Evolutionary conservation across 1,140 invertebrate species (phyloP), one percentile per base, ranked within the genome.

Genomic region (Lasioglossum albipes): DNA sequence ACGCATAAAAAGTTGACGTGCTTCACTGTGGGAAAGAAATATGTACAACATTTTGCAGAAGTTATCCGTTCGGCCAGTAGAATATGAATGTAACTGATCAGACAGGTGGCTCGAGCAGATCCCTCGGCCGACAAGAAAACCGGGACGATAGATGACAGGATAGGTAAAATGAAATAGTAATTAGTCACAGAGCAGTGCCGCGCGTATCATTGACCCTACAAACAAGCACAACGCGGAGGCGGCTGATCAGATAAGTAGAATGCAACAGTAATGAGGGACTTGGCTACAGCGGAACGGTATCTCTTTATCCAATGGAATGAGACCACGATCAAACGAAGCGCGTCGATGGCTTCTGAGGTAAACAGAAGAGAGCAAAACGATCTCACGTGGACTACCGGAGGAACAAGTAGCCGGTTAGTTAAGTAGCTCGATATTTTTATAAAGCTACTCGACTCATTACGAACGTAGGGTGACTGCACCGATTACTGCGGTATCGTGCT

Each of bases 181-280:
- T n/a, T 59, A 59, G 57, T 59, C 57, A 59, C 57, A 59, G 20
- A 59, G 20, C 20, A 59, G n/a, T n/a, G n/a, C 0, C 18, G 6
- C 18, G 6, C n/a, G n/a, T 59, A 9, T 20, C n/a, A n/a, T 59
- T 59, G 57, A 59, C 57, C 57, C 7, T n/a, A n/a, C 20, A n/a
- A n/a, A 59, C 57, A n/a, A n/a, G 57, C n/a, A 59, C 7, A 59
- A 59, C 9, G 57, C n/a, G 57, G 18, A 18, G 18, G n/a, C n/a
- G 57, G 18, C 57, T n/a, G 57, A 59, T 59, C 62, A 65, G 62
- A 65, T 62, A 62, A 62, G 61, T 31, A 62, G 61, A 62, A 27
- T 27, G 27, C 22, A 62, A 27, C 27, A 62, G 22, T n/a, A n/a
- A 59, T 7, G 18, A n/a, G 27, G 27, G 0, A 62, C 20, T 20